phyloP scores from a whole-genome alignment of 2,113 vertebrate genomes.

The Hippoglossus stenolepis region DNA sequence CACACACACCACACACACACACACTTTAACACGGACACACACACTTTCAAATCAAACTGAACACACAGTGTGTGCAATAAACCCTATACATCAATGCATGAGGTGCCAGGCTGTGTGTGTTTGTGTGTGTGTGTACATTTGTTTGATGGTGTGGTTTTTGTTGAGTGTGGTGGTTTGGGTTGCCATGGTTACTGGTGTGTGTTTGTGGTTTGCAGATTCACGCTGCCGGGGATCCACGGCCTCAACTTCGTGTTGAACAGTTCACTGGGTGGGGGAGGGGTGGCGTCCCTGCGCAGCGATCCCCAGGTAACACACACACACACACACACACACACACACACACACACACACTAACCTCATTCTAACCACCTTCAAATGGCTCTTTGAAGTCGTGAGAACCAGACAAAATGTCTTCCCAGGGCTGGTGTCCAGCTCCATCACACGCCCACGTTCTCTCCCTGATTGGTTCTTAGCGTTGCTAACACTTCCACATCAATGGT shows the following conservation, averaged over 20 bases:
- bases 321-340: constrained; percentile 15
- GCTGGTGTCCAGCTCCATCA: no score
- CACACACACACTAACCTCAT: background rate
- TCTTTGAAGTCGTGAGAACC: no score
- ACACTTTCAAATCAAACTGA: background rate
- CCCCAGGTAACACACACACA: constrained; percentile 82
- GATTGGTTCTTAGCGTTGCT: no score
- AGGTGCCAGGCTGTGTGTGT: constrained; percentile 13
- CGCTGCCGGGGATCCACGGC: constrained; percentile 86
- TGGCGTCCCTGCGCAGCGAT: constrained; percentile 89
- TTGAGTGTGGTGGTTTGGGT: constrained; percentile 18
- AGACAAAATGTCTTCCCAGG: no score
- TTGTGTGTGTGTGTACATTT: background rate
- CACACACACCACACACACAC: no score
- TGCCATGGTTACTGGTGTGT: constrained; percentile 10
- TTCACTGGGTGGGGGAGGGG: constrained; percentile 87
- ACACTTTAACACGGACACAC: no score
- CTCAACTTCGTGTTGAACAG: constrained; percentile 90
- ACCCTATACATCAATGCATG: constrained; percentile 21
- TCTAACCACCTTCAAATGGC: background rate
- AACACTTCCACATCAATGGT: no score
- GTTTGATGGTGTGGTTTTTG: background rate
- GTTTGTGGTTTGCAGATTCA: constrained; percentile 80
- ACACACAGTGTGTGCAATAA: constrained; percentile 21
- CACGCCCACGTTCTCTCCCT: no score